These are phyloP conservation scores for Drosophila infuscata DNA, from an alignment of 2,888 invertebrate genomes.

Conservation along the genomic window DNA sequence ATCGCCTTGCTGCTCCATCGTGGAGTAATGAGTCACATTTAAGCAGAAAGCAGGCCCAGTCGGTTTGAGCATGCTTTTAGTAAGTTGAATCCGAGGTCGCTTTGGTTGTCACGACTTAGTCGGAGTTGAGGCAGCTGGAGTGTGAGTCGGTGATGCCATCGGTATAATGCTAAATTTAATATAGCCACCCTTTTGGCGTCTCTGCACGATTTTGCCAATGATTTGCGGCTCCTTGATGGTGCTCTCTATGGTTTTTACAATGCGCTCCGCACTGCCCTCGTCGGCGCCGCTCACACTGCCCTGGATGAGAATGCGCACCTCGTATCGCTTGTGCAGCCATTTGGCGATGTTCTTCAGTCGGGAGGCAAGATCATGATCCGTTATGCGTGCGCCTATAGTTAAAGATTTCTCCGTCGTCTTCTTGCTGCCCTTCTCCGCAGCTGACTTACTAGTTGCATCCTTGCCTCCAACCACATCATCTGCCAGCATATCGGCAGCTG, in stretches of 20 bases:
- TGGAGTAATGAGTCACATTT: slow-evolving; percentile 22
- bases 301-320: slow-evolving; percentile 86
- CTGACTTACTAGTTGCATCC: slow-evolving; percentile 8
- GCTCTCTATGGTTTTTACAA: slow-evolving; percentile 87
- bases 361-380: slow-evolving; percentile 88
- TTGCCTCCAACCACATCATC: slow-evolving; percentile 85
- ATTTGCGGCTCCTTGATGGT: slow-evolving; percentile 85
- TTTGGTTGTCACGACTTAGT: slow-evolving; percentile 64
- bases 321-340: slow-evolving; percentile 88
- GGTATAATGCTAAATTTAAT: slow-evolving; percentile 89
- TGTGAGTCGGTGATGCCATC: slow-evolving; percentile 12
- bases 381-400: slow-evolving; percentile 88
- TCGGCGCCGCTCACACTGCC: slow-evolving; percentile 47
- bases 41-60: neutral
- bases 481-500: slow-evolving; percentile 88
- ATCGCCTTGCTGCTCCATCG: neutral
- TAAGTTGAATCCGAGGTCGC: slow-evolving; percentile 33
- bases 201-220: slow-evolving; percentile 87
- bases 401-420: slow-evolving; percentile 89
- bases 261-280: slow-evolving; percentile 85
- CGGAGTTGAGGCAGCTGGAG: neutral
- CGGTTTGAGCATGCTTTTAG: neutral
- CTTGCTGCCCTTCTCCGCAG: slow-evolving; percentile 63
- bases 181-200: slow-evolving; percentile 87
- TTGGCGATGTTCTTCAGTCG: slow-evolving; percentile 88